phyloP scores from a whole-genome alignment of 1,140 invertebrate genomes.

The Scaptomyza hsui region DNA sequence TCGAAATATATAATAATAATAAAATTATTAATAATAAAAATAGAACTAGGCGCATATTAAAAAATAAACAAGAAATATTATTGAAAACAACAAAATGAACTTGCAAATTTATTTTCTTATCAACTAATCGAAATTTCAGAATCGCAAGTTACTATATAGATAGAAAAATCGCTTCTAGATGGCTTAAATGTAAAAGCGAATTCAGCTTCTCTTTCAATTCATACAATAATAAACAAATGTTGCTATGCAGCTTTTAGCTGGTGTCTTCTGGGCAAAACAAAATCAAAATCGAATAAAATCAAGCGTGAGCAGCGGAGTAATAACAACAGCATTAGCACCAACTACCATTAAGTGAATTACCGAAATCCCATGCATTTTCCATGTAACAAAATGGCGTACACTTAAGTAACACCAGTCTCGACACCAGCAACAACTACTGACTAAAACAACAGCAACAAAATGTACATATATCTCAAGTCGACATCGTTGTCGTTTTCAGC shows the following conservation, averaged over 20 bases:
- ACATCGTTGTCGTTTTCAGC: slow-evolving; percentile 46
- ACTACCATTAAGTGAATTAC: slow-evolving; percentile 56
- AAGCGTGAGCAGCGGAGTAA: slow-evolving; percentile 13
- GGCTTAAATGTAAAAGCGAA: too few species aligned
- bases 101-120: slow-evolving; percentile 11
- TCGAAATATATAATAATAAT: slow-evolving; percentile 53
- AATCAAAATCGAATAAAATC: slow-evolving; percentile 25
- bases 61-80: slow-evolving; percentile 81
- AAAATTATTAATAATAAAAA: slow-evolving; percentile 47
- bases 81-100: slow-evolving; percentile 69
- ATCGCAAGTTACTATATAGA: too few species aligned
- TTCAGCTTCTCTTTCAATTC: not conserved
- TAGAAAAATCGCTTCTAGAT: too few species aligned
- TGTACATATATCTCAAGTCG: slow-evolving; percentile 36
- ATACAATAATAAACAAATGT: not conserved
- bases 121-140: not conserved
- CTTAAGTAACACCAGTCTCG: slow-evolving; percentile 20
- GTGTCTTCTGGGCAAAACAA: slow-evolving; percentile 19
- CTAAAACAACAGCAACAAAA: slow-evolving; percentile 15
- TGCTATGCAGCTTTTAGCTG: not conserved
- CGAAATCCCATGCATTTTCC: slow-evolving; percentile 53
- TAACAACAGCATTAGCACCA: slow-evolving; percentile 25
- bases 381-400: slow-evolving; percentile 46
- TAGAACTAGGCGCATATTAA: slow-evolving; percentile 81
- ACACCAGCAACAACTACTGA: slow-evolving; percentile 12